Conservation (phyloP, 2,888 invertebrate genomes). For the Entomobrya multifasciata region DNA sequence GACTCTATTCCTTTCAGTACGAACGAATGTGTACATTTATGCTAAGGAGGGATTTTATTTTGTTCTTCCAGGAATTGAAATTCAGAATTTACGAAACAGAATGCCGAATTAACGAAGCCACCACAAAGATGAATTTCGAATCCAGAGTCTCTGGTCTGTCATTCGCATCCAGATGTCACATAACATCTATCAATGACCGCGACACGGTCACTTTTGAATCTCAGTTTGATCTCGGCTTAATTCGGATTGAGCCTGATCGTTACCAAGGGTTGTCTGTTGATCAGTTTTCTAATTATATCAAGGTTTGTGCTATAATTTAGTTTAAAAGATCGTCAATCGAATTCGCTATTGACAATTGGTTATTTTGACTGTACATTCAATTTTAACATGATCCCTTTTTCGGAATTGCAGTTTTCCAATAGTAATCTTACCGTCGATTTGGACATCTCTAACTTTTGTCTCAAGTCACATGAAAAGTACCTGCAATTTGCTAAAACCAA, state of each 20-base stretch:
- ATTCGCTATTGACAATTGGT: no score
- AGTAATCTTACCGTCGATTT: conserved; percentile 77
- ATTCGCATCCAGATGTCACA: conserved; percentile 78
- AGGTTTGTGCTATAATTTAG: conserved; percentile 73
- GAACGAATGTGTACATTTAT: background rate
- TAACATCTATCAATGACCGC: conserved; percentile 69
- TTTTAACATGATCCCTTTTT: no score
- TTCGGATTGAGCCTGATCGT: conserved; percentile 79
- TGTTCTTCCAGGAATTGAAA: conserved; percentile 78
- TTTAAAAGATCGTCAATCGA: no score
- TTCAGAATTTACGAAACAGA: conserved; percentile 79
- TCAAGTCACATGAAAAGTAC: conserved; percentile 77
- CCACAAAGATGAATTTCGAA: conserved; percentile 77
- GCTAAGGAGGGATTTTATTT: no score
- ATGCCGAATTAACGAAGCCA: conserved; percentile 77
- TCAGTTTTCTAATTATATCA: conserved; percentile 80
- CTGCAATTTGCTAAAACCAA: conserved; percentile 79
- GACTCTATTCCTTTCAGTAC: background rate
- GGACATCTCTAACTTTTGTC: conserved; percentile 77
- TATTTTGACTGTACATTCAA: no score
- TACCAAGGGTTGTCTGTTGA: conserved; percentile 78
- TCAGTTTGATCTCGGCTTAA: conserved; percentile 78
- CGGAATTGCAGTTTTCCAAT: conserved; percentile 77
- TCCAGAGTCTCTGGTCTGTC: conserved; percentile 78
- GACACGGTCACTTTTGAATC: conserved; percentile 78